Conservation (phyloP, 1,140 invertebrate species). For the Drosophila ercepeae region DNA sequence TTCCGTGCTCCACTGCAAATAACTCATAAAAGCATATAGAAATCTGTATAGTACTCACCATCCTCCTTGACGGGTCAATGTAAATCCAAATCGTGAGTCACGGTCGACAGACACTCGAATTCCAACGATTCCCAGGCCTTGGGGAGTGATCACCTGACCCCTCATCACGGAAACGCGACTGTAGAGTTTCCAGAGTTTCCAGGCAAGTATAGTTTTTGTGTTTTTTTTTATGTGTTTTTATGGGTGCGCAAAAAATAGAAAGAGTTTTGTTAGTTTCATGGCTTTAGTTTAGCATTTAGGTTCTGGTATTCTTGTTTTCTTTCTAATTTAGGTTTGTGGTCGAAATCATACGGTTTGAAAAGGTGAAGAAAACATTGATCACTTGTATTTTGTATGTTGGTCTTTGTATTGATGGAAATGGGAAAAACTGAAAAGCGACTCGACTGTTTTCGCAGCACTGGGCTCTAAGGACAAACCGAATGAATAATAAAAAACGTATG, state of each 20-base stretch:
- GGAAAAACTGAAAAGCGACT: conserved; percentile 40
- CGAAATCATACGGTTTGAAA: conserved; percentile 44
- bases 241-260: conserved; percentile 58
- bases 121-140: conserved; percentile 97
- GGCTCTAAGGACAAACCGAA: conserved; percentile 37
- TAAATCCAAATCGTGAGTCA: conserved; percentile 97
- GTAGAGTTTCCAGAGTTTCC: conserved; percentile 63
- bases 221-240: conserved; percentile 10
- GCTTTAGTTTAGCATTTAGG: conserved; percentile 10
- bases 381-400: conserved; percentile 23
- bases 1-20: no score
- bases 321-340: conserved; percentile 38
- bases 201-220: conserved; percentile 1
- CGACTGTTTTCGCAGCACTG: conserved; percentile 37
- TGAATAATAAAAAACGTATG: conserved; percentile 29
- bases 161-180: conserved; percentile 99
- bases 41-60: conserved; percentile 89
- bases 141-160: conserved; percentile 96
- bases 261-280: conserved; percentile 56
- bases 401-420: conserved; percentile 30
- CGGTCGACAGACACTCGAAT: conserved; percentile 97
- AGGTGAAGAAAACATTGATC: conserved; percentile 48
- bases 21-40: neutral
- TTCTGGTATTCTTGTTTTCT: conserved; percentile 24
- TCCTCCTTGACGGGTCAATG: conserved; percentile 95